Evolutionary conservation across 2,113 vertebrate genomes (phyloP), one percentile per base, ranked within the genome.

Genomic region (Malurus melanocephalus): DNA sequence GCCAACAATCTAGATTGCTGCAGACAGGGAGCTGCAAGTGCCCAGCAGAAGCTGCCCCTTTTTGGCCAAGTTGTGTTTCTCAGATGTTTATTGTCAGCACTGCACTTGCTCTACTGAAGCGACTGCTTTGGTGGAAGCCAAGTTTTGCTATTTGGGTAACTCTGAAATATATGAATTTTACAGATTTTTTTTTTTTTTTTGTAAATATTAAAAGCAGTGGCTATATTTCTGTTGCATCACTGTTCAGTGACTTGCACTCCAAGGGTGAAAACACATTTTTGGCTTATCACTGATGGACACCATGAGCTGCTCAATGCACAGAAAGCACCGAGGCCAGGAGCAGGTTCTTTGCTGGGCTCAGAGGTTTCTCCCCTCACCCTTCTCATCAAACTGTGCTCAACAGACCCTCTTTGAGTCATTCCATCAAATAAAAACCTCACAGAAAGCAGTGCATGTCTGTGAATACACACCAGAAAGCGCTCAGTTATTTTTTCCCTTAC

Each of bases 61-160:
- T 85, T 46, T n/a, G 20, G 35, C 82, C 17, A 3, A 79, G 11
- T 53, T 46, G 52, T 5, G 13, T 6, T 59, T 5, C 18, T 85
- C 73, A 40, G 52, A 22, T 35, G 40, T 24, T 69, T 2, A 7
- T 7, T 11, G 53, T 17, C 53, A 45, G 35, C 74, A 18, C 15
- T 59, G 6, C 9, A 1, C 26, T 55, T 53, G n/a, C 20, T 42
- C 27, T 21, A 0, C 4, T 30, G 24, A 11, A 43, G 21, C 0
- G 4, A 11, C 26, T 71, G 32, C 30, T 35, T 77, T 45, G 19
- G 43, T 21, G 60, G n/a, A 24, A 80, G 17, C 11, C 16, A 43
- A 22, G 11, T 45, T 88, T 45, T 40, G 35, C 56, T 59, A 1
- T 14, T 18, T 21, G 38, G 24, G 6, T 23, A 42, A 24, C 20